Percentiles rank a stretch among this genome's conserved stretches.
phyloP scores from a whole-genome alignment of 2,113 vertebrate genomes.

The Pyrgilauda ruficollis region DNA sequence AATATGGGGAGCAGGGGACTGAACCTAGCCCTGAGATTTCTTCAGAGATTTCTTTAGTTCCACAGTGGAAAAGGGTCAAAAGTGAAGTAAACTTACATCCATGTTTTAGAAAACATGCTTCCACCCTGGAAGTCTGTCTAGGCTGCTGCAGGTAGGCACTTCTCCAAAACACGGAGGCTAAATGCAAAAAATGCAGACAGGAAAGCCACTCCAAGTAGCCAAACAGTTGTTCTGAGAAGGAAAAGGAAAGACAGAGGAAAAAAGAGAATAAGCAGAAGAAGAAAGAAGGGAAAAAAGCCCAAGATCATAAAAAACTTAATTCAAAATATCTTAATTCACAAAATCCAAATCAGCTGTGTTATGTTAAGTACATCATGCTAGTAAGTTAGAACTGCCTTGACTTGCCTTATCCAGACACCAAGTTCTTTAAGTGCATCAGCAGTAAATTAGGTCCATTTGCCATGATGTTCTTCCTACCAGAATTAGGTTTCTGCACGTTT shows the following conservation, averaged over 20 bases:
- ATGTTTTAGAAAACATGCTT: not conserved
- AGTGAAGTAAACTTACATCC: not conserved
- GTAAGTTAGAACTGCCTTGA: slow-evolving; percentile 35
- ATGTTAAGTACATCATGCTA: not conserved
- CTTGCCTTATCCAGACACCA: slow-evolving; percentile 26
- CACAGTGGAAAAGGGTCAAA: not conserved
- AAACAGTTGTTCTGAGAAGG: not conserved
- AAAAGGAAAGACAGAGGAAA: not conserved
- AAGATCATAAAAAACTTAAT: not conserved
- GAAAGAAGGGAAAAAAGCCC: not conserved
- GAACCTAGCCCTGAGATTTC: not conserved
- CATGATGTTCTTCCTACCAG: not conserved
- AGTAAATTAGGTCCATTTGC: slow-evolving; percentile 29
- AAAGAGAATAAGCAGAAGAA: not conserved
- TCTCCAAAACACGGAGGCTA: not conserved
- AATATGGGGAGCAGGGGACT: not conserved
- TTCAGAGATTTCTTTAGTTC: not conserved
- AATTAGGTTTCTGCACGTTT: slow-evolving; percentile 27
- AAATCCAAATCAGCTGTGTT: not conserved
- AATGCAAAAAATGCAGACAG: not conserved
- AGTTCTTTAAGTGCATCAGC: slow-evolving; percentile 12
- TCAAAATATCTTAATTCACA: not conserved
- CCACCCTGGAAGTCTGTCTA: not conserved
- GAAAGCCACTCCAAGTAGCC: not conserved
- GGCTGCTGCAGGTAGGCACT: not conserved